Evolutionary conservation across 2,888 invertebrate species (phyloP).

Genomic region (Plusia festucae): DNA sequence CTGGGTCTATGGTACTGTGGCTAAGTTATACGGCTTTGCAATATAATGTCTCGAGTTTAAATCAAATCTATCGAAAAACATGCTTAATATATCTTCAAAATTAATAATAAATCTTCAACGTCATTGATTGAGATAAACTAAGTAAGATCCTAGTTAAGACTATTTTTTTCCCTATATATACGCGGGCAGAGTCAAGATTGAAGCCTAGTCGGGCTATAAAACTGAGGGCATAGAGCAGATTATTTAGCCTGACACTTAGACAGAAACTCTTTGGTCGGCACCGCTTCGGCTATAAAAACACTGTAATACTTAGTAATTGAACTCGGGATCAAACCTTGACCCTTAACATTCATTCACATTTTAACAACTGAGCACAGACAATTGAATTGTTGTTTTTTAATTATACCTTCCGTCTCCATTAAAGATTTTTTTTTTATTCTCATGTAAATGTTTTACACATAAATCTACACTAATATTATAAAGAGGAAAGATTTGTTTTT

Average conservation of each 20-base stretch:
- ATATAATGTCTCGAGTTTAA: neutral
- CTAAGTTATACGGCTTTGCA: neutral
- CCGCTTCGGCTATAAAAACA: constrained; percentile 1
- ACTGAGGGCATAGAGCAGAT: neutral
- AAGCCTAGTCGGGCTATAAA: neutral
- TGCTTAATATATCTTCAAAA: too few relatives aligned
- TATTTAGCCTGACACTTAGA: neutral
- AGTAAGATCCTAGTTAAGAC: too few relatives aligned
- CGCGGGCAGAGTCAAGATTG: neutral
- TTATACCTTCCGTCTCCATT: too few relatives aligned
- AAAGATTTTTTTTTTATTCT: neutral
- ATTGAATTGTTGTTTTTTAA: neutral
- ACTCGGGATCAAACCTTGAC: neutral
- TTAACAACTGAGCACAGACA: neutral
- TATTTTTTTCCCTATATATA: too few relatives aligned
- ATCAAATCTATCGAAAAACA: neutral
- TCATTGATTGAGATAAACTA: too few relatives aligned
- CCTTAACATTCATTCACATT: neutral
- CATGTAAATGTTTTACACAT: neutral
- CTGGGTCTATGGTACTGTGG: neutral
- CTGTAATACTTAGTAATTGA: neutral
- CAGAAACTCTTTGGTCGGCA: neutral
- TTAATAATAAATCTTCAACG: too few relatives aligned
- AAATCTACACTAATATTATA: too few relatives aligned
- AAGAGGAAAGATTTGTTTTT: too few relatives aligned